Conservation (phyloP, 2,113 vertebrate genomes). For the Apteryx owenii region DNA sequence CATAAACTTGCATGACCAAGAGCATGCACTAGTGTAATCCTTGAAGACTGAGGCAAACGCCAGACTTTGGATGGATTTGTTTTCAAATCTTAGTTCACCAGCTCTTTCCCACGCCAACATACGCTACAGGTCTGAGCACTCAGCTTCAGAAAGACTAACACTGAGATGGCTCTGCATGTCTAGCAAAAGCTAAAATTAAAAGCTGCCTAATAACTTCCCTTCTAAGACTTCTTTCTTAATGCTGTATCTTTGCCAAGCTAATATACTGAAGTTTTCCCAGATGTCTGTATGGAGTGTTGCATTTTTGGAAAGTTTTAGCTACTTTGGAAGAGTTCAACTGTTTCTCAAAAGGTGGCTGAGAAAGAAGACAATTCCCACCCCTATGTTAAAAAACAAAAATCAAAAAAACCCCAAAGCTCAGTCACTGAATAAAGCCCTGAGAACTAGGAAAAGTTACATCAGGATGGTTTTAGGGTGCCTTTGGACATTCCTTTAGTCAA, state of each 20-base stretch:
- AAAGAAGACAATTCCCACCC: not conserved
- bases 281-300: not conserved
- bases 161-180: not conserved
- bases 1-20: not conserved
- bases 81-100: not conserved
- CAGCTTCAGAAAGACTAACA: not conserved
- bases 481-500: not conserved
- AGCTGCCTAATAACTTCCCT: not conserved
- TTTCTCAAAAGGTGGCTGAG: not conserved
- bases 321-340: not conserved
- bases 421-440: not conserved
- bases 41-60: not conserved
- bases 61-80: not conserved
- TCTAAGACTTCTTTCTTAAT: not conserved
- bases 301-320: conserved; percentile 11
- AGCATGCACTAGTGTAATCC: not conserved
- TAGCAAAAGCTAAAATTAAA: not conserved
- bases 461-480: not conserved
- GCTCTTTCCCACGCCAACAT: not conserved
- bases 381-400: not conserved
- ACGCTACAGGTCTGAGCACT: not conserved
- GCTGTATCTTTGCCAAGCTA: conserved; percentile 29
- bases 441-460: not conserved
- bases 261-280: conserved; percentile 20
- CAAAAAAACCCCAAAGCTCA: not conserved